Evolutionary conservation across 2,113 vertebrate species (phyloP), one percentile per base, ranked within the genome.

Genomic region (Brachyhypopomus gauderio): DNA sequence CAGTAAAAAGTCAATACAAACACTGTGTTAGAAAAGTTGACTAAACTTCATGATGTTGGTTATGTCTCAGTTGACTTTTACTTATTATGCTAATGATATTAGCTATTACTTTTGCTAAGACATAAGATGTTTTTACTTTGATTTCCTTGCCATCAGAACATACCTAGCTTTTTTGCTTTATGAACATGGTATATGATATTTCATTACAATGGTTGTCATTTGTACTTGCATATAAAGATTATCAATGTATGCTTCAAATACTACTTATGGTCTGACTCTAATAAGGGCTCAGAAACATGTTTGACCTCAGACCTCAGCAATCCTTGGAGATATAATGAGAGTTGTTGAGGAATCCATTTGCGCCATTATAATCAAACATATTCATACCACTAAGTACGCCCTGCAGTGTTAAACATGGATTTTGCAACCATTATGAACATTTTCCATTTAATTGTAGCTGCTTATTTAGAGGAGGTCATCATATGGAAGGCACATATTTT

Each of bases 321-420:
- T 75, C 77, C 79, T 79, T 69, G 72, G 80, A 79, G 27, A 82
- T 82, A 79, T 82, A 85, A 85, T 76, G 80, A 82, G 80, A 85
- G 72, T 67, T 79, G 62, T 85, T 83, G 75, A 81, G 78, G 75
- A 82, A 85, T 83, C 70, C 81, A 81, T 84, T 79, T 83, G 60
- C 78, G 79, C 83, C 76, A 85, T 83, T 85, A 85, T 72, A 77
- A 83, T 63, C 25, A 38, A 71, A 83, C 72, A 77, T 79, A 67
- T 83, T 66, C 36, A 58, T 56, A 66, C 25, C 74, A 56, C 73
- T 77, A 71, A 81, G 67, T 63, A 77, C 66, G 78, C 67, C 45
- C 80, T 17, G 79, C 75, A 72, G 78, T 75, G 77, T 76, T 79
- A 72, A 79, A 78, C 73, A 76, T 85, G 72, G 84, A 82, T 66